Conservation (phyloP, 2,113 vertebrate species). For the Clarias batrachus region DNA sequence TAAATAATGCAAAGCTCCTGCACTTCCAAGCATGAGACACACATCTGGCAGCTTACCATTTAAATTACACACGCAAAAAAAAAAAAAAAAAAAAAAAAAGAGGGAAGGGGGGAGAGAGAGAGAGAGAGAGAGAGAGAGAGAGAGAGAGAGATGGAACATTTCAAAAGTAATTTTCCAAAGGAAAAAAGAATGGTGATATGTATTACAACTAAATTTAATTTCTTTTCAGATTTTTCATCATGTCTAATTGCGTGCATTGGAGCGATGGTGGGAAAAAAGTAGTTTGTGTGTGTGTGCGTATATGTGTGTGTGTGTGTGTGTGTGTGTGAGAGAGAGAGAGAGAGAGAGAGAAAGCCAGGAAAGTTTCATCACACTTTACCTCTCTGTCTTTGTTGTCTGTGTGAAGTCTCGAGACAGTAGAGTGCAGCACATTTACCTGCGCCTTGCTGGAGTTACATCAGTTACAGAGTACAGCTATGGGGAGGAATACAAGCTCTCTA, state of each 20-base stretch:
- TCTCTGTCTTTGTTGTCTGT: slow-evolving; percentile 51
- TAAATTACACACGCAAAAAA: slow-evolving; percentile 87
- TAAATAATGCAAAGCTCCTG: slow-evolving; percentile 99
- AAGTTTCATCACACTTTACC: slow-evolving; percentile 53
- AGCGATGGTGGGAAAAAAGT: slow-evolving; percentile 59
- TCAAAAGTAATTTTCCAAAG: slow-evolving; percentile 89
- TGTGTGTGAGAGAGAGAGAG: not conserved
- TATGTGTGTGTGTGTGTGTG: not conserved
- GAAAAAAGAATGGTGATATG: slow-evolving; percentile 84
- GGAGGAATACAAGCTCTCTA: not conserved
- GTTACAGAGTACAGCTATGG: slow-evolving; percentile 4
- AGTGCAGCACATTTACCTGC: slow-evolving; percentile 48
- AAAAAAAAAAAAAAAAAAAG: slow-evolving; percentile 37
- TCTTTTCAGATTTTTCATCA: slow-evolving; percentile 85
- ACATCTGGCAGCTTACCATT: slow-evolving; percentile 99
- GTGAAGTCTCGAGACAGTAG: slow-evolving; percentile 48
- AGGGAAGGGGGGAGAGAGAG: slow-evolving; percentile 46
- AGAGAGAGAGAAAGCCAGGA: slow-evolving; percentile 21
- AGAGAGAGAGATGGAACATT: slow-evolving; percentile 69
- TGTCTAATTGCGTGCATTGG: slow-evolving; percentile 84
- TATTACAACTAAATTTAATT: slow-evolving; percentile 90
- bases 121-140: slow-evolving; percentile 57
- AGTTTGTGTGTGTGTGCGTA: slow-evolving; percentile 19
- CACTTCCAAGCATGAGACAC: slow-evolving; percentile 99
- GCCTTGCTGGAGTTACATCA: slow-evolving; percentile 36